phyloP scores from a whole-genome alignment of 64 coral and sea anemone species.

The Porites australiensis region DNA sequence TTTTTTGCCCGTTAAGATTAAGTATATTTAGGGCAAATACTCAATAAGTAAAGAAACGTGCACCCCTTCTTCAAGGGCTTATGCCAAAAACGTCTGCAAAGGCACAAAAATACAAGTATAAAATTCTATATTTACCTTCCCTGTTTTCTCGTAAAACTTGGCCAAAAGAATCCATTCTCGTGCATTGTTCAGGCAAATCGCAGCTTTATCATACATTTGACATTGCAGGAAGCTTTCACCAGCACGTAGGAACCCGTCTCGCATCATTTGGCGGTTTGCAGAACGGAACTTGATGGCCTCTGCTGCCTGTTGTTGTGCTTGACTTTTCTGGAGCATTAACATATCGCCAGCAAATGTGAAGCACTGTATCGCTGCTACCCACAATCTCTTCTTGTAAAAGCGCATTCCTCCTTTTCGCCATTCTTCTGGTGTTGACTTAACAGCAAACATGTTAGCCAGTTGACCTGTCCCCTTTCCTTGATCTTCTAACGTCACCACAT shows the following conservation, averaged over 20 bases:
- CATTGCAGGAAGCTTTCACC: slow-evolving; percentile 41
- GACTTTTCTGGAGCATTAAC: slow-evolving; percentile 37
- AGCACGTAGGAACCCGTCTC: slow-evolving; percentile 47
- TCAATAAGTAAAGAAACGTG: no score
- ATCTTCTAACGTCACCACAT: slow-evolving; percentile 19
- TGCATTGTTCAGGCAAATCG: slow-evolving; percentile 53
- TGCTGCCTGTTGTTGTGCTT: slow-evolving; percentile 49
- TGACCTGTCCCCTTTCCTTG: not conserved
- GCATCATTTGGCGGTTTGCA: slow-evolving; percentile 29
- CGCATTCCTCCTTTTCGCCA: slow-evolving; percentile 50
- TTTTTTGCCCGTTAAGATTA: no score
- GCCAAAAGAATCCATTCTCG: slow-evolving; percentile 50
- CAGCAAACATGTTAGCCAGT: slow-evolving; percentile 40
- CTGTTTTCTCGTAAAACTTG: slow-evolving; percentile 52
- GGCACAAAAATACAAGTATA: no score
- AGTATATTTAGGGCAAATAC: no score
- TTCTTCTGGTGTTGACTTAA: slow-evolving; percentile 40
- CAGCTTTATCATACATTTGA: slow-evolving; percentile 40
- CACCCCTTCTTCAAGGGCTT: no score
- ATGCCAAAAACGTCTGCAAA: no score
- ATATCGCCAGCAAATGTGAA: slow-evolving; percentile 39
- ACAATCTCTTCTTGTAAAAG: slow-evolving; percentile 57
- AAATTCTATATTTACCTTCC: slow-evolving; percentile 20
- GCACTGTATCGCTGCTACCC: slow-evolving; percentile 46
- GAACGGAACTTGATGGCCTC: slow-evolving; percentile 36